Base-by-base conservation (phyloP, 2,888 invertebrate species). In the Temnothorax ravouxi region DNA sequence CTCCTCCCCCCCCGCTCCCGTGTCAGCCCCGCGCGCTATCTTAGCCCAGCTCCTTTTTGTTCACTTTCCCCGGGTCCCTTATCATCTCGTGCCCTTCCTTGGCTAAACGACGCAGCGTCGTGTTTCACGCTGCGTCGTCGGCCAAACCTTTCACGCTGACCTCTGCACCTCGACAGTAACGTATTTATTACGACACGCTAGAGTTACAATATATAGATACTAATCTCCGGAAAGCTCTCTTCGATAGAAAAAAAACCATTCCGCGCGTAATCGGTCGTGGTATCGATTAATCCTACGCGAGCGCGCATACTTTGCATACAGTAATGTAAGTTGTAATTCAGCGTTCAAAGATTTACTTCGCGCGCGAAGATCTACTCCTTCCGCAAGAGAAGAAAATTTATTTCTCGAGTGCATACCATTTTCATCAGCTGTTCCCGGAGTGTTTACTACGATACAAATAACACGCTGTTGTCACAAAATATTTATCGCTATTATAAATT, bases 51-150 rank as follows among this genome's bases (percentile, higher is more conserved):
- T 80, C 66, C 34, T 69, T 84, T 67, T 76, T 81, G 64, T 81
- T 59, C 75, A 64, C 52, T 83, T 81, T 71, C 69, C 69, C 21
- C 66, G 61, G 29, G 76, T 84, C 80, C 86, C 87, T 83, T 87
- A 71, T 74, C 80, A 84, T 84, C 82, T 84, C 79, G 38, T 52
- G 66, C n/a, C 34, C 67, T 52, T 54, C 54, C 76, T n/a, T 62
- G 38, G 21, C n/a, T 54, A 50, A 62, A 76, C 75, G 54, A 83
- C 54, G 44, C 34, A 6, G 81, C 74, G 15, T 83, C 62, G 77
- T 72, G 71, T 72, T 77, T 77, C 76, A 52, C 71, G 38, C 34
- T 18, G 29, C 69, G 62, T 83, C 50, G 69, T 62, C 85, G 77
- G 25, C 76, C 83, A 47, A 66, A 77, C 66, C 82, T 83, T 64